Evolutionary conservation across 2,113 vertebrate species (phyloP), one percentile per base, ranked within the genome.

Genomic region (Chlamydotis undulata): DNA sequence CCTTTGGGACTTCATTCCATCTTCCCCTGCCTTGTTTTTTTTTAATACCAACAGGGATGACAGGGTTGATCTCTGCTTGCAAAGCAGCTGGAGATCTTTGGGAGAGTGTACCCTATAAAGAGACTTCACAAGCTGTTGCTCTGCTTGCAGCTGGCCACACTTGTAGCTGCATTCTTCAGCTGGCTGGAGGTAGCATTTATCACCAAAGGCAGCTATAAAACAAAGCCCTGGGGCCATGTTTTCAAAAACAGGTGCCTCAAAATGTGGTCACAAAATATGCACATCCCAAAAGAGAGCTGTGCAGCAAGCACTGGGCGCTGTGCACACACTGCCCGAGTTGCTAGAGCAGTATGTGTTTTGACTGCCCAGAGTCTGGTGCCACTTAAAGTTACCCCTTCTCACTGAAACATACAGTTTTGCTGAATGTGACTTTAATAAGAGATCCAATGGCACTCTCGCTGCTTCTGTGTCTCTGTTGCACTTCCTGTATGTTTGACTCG

Each of bases 181-280:
- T 93, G 71, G 56, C 16, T 93, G 67, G 70, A 57, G 45, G 69
- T 49, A 69, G 80, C 28, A 33, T 91, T 96, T 96, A 81, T 96
- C 94, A 78, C 77, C 37, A 71, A 79, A 77, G 65, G 41, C 22
- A 92, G 90, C 88, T 93, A 75, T 95, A 97, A 97, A 96, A 87
- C 49, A 87, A 75, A 84, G 61, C 68, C 90, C 76, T 29, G 22
- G 43, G 64, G 90, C 45, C 77, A 37, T 1, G 2, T 78, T 82
- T 94, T 94, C 69, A 75, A 84, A 87, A 95, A 64, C 75, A 97
- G 73, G 90, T 97, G 86, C 45, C 83, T 89, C 80, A 64, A 29
- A 29, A 64, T 83, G 19, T 11, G 35, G 35, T 59, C 88, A 65
- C 55, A 94, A 87, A 85, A 59, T 43, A 86, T 35, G 55, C 63